A percentile compares a stretch with the other conserved stretches of the same genome.
Evolutionary conservation across 35 echinoderm and acorn worm genomes (phyloP).

Genomic region (Strongylocentrotus purpuratus): DNA sequence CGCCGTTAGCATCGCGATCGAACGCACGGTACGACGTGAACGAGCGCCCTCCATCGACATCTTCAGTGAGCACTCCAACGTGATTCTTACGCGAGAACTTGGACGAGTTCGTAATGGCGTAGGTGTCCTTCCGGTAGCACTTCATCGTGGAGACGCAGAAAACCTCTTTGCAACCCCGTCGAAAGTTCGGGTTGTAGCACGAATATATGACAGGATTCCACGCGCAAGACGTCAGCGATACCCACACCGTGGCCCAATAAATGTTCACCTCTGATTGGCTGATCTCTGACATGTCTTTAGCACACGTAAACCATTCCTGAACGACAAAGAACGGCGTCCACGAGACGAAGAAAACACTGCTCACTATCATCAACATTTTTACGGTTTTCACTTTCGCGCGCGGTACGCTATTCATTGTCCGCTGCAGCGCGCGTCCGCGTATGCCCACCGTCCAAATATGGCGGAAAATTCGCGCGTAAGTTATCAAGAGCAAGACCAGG

Average conservation of each 20-base stretch:
- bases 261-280: conserved; percentile 34
- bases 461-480: conserved; percentile 74
- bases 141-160: conserved; percentile 89
- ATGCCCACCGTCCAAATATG: conserved; percentile 87
- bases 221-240: conserved; percentile 80
- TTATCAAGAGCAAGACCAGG: conserved; percentile 60
- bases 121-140: conserved; percentile 89
- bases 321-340: conserved; percentile 89
- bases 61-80: conserved; percentile 64
- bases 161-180: conserved; percentile 92
- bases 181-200: conserved; percentile 95
- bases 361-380: conserved; percentile 95
- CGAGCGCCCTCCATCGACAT: conserved; percentile 36
- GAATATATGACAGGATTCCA: conserved; percentile 88
- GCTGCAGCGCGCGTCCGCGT: conserved; percentile 72
- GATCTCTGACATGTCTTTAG: background rate
- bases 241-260: conserved; percentile 68
- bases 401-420: conserved; percentile 89
- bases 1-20: conserved; percentile 85
- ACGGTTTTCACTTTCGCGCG: conserved; percentile 97
- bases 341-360: conserved; percentile 76
- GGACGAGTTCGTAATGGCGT: conserved; percentile 89
- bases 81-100: conserved; percentile 81
- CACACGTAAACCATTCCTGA: conserved; percentile 30
- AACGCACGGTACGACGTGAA: conserved; percentile 77